phyloP scores from a whole-genome alignment of 2,113 vertebrate species.

The Lucifuga dentata region DNA sequence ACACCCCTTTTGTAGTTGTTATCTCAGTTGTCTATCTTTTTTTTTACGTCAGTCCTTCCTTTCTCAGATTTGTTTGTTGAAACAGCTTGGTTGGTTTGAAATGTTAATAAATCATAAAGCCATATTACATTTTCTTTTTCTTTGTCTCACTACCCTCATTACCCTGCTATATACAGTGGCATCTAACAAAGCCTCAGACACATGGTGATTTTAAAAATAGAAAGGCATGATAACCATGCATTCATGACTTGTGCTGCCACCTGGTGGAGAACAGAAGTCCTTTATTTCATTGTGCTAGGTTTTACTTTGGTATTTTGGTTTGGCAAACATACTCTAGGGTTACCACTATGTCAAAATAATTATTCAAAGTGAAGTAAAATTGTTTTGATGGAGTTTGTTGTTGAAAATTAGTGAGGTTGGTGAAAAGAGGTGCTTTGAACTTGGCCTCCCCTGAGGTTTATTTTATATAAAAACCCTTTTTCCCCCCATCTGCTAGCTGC shows the following conservation, averaged over 20 bases:
- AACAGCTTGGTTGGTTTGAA: neutral
- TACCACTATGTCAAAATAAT: no score
- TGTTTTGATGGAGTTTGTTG: no score
- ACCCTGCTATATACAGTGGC: constrained; percentile 56
- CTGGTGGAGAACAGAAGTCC: constrained; percentile 64
- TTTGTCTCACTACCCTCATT: constrained; percentile 30
- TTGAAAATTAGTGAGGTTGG: no score
- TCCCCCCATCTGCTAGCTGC: neutral
- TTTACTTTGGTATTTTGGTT: no score
- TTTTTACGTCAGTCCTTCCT: neutral
- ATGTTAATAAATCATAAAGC: constrained; percentile 16
- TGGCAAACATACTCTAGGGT: no score
- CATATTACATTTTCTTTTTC: constrained; percentile 11
- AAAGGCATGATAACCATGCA: constrained; percentile 68
- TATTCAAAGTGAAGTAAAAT: no score
- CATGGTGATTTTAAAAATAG: constrained; percentile 76
- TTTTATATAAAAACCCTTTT: neutral
- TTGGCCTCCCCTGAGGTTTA: no score
- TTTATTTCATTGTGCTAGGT: neutral
- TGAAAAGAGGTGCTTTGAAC: no score
- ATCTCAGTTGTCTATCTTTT: neutral
- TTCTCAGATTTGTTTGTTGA: neutral
- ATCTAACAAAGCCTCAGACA: constrained; percentile 73
- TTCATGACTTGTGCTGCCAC: constrained; percentile 64
- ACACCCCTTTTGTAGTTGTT: neutral